Evolutionary conservation across 2,888 invertebrate species (phyloP), one percentile per base, ranked within the genome.

Genomic region (Diogma glabrata): DNA sequence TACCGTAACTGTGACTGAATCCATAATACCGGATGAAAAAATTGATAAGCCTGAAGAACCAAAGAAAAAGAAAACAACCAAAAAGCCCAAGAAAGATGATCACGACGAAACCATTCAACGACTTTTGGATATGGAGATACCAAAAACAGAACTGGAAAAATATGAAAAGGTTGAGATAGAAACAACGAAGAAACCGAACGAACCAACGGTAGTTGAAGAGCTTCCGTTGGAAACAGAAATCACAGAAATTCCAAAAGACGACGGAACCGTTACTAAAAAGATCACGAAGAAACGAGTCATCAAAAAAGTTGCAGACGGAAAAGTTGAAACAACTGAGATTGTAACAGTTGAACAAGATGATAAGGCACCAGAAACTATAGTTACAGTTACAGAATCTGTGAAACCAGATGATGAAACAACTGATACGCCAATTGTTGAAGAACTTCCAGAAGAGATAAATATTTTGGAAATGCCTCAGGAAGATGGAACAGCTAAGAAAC

Each of bases 311-410:
- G 54, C 49, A 26, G 59, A 57, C 3, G 56, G 33, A 46, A 60
- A 56, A 53, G 58, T 61, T 53, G 65, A 69, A 60, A 60, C 63
- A 4, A 69, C 67, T 3, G 64, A 65, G 58, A 68, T 72, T 51
- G 63, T 64, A 28, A 70, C 69, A 1, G 59, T 67, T 4, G 65
- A 69, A 52, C 66, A 68, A 60, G 68, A 67, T 43, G 65, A 64
- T 10, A 64, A 70, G n/a, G n/a, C n/a, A n/a, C n/a, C n/a, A 4
- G 58, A 56, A 49, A 58, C 58, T 3, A 57, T 56, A 14, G 52
- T 60, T 6, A 54, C 51, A 1, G 54, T 56, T 12, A 38, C 49
- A 14, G 56, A 59, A 43, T 46, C 20, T 55, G 60, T 55, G 54
- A 54, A 53, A 17, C 53, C 54, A 16, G 50, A 52, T 22, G 50